Percentiles rank a stretch among this genome's conserved stretches.
phyloP scores from a whole-genome alignment of 2,888 invertebrate species.

The Rhodophaea formosa region DNA sequence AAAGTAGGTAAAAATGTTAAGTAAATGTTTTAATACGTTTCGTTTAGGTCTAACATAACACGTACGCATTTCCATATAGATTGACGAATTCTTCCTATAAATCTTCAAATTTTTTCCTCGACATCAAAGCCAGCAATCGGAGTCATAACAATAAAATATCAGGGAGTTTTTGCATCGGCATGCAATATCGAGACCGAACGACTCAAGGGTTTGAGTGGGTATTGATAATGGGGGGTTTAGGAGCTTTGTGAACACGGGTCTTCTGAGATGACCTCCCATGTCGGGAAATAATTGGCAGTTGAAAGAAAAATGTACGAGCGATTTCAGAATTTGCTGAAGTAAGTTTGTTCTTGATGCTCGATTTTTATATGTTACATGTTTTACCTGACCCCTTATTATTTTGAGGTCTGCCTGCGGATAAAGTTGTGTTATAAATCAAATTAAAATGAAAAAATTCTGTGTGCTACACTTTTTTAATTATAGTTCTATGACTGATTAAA shows the following conservation, averaged over 20 bases:
- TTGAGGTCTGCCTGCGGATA: too few species aligned
- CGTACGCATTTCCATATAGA: neutral
- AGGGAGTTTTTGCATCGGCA: conserved; percentile 25
- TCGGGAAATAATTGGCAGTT: conserved; percentile 9
- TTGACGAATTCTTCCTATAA: conserved; percentile 3
- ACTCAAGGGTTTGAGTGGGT: conserved; percentile 12
- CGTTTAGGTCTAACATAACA: neutral
- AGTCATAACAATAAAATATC: conserved; percentile 47
- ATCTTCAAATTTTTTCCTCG: conserved; percentile 16
- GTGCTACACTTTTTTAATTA: too few species aligned
- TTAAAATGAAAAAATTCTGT: too few species aligned
- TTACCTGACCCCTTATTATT: too few species aligned
- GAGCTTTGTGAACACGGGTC: neutral
- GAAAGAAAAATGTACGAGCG: neutral
- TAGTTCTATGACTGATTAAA: too few species aligned
- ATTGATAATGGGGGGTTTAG: conserved; percentile 14
- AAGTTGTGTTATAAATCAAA: too few species aligned
- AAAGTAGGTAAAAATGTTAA: too few species aligned
- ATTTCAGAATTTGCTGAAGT: neutral
- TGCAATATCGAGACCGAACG: conserved; percentile 17
- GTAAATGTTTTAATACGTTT: too few species aligned
- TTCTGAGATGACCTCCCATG: neutral
- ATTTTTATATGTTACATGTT: too few species aligned
- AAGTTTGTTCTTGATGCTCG: too few species aligned
- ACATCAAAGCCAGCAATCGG: conserved; percentile 22